Evolutionary conservation across 2,797 vertebrate species (phyloP).

Genomic region (Spea hammondii): DNA sequence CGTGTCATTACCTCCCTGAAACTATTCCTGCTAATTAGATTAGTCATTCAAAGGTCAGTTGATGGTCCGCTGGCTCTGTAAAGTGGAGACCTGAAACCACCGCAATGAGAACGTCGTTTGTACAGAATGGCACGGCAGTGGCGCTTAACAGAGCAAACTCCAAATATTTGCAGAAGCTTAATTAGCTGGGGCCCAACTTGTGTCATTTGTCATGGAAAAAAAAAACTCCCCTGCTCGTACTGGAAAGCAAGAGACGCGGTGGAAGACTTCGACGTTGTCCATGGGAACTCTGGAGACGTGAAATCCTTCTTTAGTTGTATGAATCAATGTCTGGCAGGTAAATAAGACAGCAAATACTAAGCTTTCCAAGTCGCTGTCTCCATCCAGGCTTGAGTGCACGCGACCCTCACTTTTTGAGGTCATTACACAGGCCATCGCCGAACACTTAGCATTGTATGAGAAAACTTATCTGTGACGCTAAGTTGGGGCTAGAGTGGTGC

Average conservation of each 20-base stretch:
- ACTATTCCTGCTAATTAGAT: constrained; percentile 5
- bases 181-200: constrained; percentile 8
- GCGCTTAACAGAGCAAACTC: constrained; percentile 8
- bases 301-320: constrained; percentile 1
- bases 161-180: constrained; percentile 27
- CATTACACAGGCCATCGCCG: too few species aligned
- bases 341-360: not conserved
- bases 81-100: constrained; percentile 13
- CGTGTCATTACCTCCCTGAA: not conserved
- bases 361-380: not conserved
- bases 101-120: not conserved
- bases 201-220: not conserved
- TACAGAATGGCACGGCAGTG: not conserved
- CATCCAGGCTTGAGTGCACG: too few species aligned
- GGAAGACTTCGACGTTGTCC: not conserved
- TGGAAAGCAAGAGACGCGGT: not conserved
- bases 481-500: too few species aligned
- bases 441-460: too few species aligned
- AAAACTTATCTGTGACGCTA: too few species aligned
- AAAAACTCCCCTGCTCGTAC: not conserved
- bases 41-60: constrained; percentile 28
- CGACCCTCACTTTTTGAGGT: too few species aligned
- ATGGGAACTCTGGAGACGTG: not conserved
- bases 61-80: constrained; percentile 26
- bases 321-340: not conserved